Evolutionary conservation across 2,888 invertebrate genomes (phyloP).

Genomic region (Margaritifera margaritifera): DNA sequence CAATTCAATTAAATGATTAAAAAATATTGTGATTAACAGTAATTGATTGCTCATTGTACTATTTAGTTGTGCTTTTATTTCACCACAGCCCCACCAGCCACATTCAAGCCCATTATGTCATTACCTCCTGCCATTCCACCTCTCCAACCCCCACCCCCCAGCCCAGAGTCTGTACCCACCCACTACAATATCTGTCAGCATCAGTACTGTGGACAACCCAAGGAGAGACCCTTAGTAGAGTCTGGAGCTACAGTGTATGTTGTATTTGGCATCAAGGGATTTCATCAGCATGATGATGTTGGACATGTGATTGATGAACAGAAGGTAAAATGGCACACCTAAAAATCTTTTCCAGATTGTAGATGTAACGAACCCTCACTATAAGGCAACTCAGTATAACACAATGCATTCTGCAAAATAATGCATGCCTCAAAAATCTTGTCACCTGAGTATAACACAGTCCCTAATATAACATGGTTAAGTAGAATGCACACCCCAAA

Average conservation of each 20-base stretch:
- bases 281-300: slow-evolving; percentile 33
- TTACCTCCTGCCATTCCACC: neutral
- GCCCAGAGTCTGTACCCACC: slow-evolving; percentile 42
- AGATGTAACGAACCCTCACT: too few species aligned
- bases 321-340: slow-evolving; percentile 38
- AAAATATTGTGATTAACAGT: too few species aligned
- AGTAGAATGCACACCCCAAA: too few species aligned
- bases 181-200: slow-evolving; percentile 52
- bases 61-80: too few species aligned
- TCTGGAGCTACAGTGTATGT: slow-evolving; percentile 64
- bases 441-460: too few species aligned
- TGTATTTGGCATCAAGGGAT: slow-evolving; percentile 63
- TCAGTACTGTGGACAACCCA: slow-evolving; percentile 54
- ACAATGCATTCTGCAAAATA: too few species aligned
- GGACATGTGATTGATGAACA: slow-evolving; percentile 62
- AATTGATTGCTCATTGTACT: too few species aligned
- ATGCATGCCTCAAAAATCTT: too few species aligned
- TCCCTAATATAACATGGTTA: too few species aligned
- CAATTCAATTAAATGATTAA: too few species aligned
- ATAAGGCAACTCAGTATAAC: too few species aligned
- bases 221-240: slow-evolving; percentile 59
- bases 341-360: too few species aligned
- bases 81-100: neutral
- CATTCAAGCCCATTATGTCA: neutral
- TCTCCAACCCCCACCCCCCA: slow-evolving; percentile 2